These are phyloP conservation scores for Sarcophaga peregrina DNA, from an alignment of 1,140 invertebrate genomes.

Conservation along the genomic window DNA sequence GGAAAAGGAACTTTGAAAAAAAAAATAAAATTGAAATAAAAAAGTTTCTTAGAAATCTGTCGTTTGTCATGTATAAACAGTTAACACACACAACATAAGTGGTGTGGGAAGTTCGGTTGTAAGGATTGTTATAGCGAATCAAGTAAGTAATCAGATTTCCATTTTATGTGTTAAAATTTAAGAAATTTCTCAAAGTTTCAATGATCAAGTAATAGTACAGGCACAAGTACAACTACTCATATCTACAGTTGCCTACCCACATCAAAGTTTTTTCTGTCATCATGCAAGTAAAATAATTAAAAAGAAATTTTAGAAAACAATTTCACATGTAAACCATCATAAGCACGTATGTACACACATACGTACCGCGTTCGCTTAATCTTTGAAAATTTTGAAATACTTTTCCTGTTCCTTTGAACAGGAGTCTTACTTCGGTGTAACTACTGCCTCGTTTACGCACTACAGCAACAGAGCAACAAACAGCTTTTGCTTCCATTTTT, in stretches of 20 bases:
- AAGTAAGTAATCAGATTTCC: constrained; percentile 9
- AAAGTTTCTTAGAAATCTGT: too few relatives aligned
- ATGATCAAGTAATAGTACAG: too few relatives aligned
- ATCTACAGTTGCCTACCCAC: not conserved
- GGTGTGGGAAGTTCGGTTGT: too few relatives aligned
- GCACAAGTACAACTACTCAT: too few relatives aligned
- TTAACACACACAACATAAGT: too few relatives aligned
- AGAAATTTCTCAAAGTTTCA: too few relatives aligned
- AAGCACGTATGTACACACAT: not conserved
- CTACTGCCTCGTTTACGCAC: not conserved
- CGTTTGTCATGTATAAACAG: too few relatives aligned
- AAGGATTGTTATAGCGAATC: too few relatives aligned
- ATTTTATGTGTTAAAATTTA: not conserved
- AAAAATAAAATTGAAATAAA: too few relatives aligned
- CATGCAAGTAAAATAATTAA: not conserved
- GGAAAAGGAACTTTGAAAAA: too few relatives aligned
- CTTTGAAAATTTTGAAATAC: not conserved
- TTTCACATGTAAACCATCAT: not conserved
- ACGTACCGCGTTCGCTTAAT: not conserved
- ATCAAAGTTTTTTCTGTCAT: not conserved
- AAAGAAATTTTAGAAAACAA: not conserved
- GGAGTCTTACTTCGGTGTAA: not conserved
- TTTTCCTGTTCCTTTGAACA: not conserved
- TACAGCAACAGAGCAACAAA: not conserved
- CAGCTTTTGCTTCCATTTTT: not conserved